Percentiles rank a stretch among this genome's conserved stretches.
These are phyloP conservation scores for Thera obeliscata DNA, from an alignment of 2,888 invertebrate genomes.

Conservation along the genomic window DNA sequence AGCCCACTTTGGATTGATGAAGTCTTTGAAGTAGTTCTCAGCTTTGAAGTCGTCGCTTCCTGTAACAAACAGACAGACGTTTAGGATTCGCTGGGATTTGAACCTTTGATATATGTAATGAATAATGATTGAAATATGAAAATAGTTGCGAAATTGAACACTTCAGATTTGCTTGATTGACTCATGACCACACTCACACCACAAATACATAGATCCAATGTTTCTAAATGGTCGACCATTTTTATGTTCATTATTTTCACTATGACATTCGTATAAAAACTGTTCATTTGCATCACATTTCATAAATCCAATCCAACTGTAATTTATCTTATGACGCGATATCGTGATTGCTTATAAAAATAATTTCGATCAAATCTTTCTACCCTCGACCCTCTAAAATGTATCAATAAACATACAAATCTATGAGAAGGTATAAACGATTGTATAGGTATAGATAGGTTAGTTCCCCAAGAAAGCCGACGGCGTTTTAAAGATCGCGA, in stretches of 20 bases:
- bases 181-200: neutral
- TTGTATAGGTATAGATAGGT: too few relatives aligned
- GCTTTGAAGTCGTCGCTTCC: constrained; percentile 44
- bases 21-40: constrained; percentile 39
- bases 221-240: neutral
- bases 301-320: too few relatives aligned
- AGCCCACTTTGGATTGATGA: constrained; percentile 47
- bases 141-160: constrained; percentile 22
- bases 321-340: neutral
- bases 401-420: too few relatives aligned
- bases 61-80: constrained; percentile 44
- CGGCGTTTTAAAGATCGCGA: too few relatives aligned
- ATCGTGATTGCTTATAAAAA: too few relatives aligned
- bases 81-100: constrained; percentile 36
- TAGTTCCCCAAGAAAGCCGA: too few relatives aligned
- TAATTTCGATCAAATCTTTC: too few relatives aligned
- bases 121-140: constrained; percentile 20
- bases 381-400: too few relatives aligned
- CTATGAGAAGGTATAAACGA: too few relatives aligned
- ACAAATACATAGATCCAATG: too few relatives aligned
- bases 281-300: too few relatives aligned
- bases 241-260: neutral
- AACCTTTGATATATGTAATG: constrained; percentile 26
- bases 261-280: too few relatives aligned
- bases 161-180: constrained; percentile 16